Base-by-base conservation (phyloP, 2,113 vertebrate genomes). In the Dasypus novemcinctus region DNA sequence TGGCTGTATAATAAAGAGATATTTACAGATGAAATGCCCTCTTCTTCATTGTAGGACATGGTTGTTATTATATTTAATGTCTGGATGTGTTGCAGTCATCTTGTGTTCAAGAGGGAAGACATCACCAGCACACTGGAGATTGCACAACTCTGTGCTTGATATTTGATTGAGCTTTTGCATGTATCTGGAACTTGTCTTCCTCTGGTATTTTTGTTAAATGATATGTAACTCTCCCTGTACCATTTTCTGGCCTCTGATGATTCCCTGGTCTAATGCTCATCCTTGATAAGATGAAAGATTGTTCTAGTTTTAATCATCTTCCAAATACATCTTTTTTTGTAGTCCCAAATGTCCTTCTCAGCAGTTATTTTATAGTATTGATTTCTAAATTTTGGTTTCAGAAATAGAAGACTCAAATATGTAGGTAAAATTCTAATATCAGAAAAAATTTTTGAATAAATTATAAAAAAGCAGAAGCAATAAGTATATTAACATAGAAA, bases 351-450 rank as follows among this genome's bases (percentile, higher is more conserved):
- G 29, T 54, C 52, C 33, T 90, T 8, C 31, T 89, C 18, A 38
- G 90, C 52, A 72, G 25, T 23, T 79, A 20, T 38, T 80, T 87
- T 63, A 36, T 71, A 85, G 36, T n/a, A 88, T 83, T 84, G 12
- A 52, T 87, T 84, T 52, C 33, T 84, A 54, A 1, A 41, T 80
- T 66, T 9, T 83, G 7, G 79, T 25, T 61, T 80, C 25, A 75
- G 49, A 90, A 84, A 20, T 8, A 57, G 38, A 5, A 7, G 8
- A 14, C 12, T 61, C 43, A 63, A 68, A 49, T 66, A 29, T 46
- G 33, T 54, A 80, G 20, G 9, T 59, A 4, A n/a, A 64, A 68
- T 68, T 74, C 6, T 52, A 68, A 41, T 27, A 46, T 38, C 23
- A n/a, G 23, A 82, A 91, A 82, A 52, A 78, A 33, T 33, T 31